Percentiles rank a stretch among this genome's conserved stretches.
Conservation (phyloP, 2,888 invertebrate genomes). For the Meandrusa payeni region DNA sequence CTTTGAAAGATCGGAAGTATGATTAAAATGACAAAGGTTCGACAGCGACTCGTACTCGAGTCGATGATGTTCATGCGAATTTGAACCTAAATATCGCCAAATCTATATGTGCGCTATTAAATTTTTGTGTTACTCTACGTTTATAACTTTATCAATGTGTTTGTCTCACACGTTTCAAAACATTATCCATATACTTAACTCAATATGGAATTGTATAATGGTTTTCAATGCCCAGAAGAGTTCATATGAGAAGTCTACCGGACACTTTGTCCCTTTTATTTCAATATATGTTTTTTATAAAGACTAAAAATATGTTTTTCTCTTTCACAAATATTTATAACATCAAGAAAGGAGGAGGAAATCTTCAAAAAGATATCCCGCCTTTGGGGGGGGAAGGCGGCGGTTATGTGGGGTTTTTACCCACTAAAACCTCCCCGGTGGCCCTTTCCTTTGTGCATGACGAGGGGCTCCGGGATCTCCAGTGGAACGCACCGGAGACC, state of each 20-base stretch:
- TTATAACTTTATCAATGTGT: slow-evolving; percentile 58
- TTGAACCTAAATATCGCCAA: slow-evolving; percentile 47
- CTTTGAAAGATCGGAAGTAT: slow-evolving; percentile 77
- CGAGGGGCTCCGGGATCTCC: too few species aligned
- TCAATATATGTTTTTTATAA: background rate
- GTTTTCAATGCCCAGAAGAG: background rate
- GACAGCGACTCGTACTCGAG: slow-evolving; percentile 59
- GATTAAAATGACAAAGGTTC: slow-evolving; percentile 80
- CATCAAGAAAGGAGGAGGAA: too few species aligned
- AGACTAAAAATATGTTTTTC: too few species aligned
- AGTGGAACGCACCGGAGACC: too few species aligned
- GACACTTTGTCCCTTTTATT: background rate
- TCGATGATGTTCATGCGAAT: slow-evolving; percentile 44
- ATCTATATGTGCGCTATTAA: slow-evolving; percentile 41
- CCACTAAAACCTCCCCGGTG: too few species aligned
- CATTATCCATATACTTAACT: slow-evolving; percentile 41
- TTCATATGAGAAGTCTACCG: background rate
- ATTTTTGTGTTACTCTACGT: slow-evolving; percentile 43
- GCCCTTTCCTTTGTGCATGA: too few species aligned
- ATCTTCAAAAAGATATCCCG: too few species aligned
- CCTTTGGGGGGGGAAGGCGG: too few species aligned
- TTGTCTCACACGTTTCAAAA: slow-evolving; percentile 46
- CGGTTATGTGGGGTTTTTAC: too few species aligned
- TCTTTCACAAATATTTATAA: too few species aligned
- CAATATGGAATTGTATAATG: slow-evolving; percentile 3